phyloP scores from a whole-genome alignment of 2,113 vertebrate species.

The Blennius ocellaris region DNA sequence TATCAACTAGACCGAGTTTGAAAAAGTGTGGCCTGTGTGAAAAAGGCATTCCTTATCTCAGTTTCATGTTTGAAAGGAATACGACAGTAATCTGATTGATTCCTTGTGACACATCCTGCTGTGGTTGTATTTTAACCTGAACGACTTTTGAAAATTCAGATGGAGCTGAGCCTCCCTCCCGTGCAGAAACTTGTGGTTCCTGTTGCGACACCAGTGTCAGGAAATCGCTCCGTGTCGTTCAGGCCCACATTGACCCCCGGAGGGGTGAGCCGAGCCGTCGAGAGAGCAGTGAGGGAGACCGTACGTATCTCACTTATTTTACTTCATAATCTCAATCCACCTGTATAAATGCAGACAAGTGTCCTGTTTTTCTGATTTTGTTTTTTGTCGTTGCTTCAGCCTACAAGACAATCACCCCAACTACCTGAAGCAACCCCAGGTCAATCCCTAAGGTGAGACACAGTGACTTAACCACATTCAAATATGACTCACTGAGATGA shows the following conservation, averaged over 20 bases:
- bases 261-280: conserved; percentile 80
- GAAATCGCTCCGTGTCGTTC: conserved; percentile 88
- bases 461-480: background rate
- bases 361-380: background rate
- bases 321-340: background rate
- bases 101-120: background rate
- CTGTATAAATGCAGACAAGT: background rate
- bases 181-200: conserved; percentile 92
- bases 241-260: conserved; percentile 90
- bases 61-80: too few relatives aligned
- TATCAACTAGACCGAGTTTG: too few relatives aligned
- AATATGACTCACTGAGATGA: background rate
- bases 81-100: too few relatives aligned
- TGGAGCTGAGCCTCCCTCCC: conserved; percentile 88
- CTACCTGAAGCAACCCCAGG: conserved; percentile 77
- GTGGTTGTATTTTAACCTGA: background rate
- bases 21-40: too few relatives aligned
- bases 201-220: conserved; percentile 80
- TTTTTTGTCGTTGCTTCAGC: conserved; percentile 73
- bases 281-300: conserved; percentile 76
- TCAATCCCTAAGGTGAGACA: conserved; percentile 85
- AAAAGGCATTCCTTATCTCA: too few relatives aligned
- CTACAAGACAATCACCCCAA: conserved; percentile 80
- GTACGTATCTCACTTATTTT: conserved; percentile 53
- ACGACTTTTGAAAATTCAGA: conserved; percentile 70